phyloP scores from a whole-genome alignment of 2,797 vertebrate species.

The Tinamus major region DNA sequence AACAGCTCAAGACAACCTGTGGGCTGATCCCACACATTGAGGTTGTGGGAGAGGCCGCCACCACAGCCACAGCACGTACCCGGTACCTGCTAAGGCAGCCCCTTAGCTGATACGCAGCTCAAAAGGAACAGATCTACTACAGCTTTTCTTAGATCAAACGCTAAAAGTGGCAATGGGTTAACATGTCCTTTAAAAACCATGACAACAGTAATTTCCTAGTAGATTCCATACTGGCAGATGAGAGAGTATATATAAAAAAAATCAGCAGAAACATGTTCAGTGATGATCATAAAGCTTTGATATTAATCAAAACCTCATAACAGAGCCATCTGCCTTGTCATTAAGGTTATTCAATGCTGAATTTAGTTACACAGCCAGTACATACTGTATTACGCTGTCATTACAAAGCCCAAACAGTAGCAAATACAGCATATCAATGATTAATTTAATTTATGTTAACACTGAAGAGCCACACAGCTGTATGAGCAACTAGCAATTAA shows the following conservation, averaged over 20 bases:
- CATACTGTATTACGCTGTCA: not conserved
- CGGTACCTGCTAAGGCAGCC: not conserved
- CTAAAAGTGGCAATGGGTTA: not conserved
- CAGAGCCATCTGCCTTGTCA: not conserved
- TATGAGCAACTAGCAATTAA: not conserved
- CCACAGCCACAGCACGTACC: accelerated
- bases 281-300: not conserved
- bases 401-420: not conserved
- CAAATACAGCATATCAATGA: not conserved
- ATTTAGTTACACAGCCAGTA: not conserved
- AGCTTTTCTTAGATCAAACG: not conserved
- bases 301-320: not conserved
- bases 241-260: not conserved
- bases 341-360: not conserved
- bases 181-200: not conserved
- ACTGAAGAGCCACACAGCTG: not conserved
- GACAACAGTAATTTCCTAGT: not conserved
- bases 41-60: not conserved
- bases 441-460: not conserved
- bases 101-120: not conserved
- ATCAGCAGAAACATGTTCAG: not conserved
- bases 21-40: not conserved
- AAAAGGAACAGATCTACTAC: not conserved
- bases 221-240: not conserved
- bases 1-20: not conserved